phyloP scores from a whole-genome alignment of 2,113 vertebrate species.

The Leiothrix lutea region DNA sequence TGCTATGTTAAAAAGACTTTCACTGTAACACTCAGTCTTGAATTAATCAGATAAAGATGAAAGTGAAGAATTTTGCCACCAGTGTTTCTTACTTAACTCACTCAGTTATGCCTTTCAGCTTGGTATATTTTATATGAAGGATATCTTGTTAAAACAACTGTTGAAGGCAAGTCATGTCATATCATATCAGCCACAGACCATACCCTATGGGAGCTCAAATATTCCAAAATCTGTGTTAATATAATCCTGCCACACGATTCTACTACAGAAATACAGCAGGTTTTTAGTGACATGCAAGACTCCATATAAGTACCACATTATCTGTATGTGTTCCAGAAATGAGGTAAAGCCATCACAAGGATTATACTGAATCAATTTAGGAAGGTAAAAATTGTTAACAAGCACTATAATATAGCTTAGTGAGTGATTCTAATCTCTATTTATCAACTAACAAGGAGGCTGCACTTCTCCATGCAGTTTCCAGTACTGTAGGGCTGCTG shows the following conservation, averaged over 20 bases:
- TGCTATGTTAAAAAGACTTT: slow-evolving; percentile 62
- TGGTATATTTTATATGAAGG: slow-evolving; percentile 65
- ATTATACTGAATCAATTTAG: slow-evolving; percentile 75
- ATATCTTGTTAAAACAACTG: slow-evolving; percentile 81
- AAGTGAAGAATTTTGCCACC: slow-evolving; percentile 76
- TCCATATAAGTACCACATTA: slow-evolving; percentile 60
- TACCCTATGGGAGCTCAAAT: slow-evolving; percentile 70
- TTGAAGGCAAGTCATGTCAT: slow-evolving; percentile 72
- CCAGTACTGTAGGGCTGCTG: neutral
- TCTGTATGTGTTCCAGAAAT: slow-evolving; percentile 72
- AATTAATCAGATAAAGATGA: slow-evolving; percentile 81
- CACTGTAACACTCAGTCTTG: slow-evolving; percentile 61
- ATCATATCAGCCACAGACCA: slow-evolving; percentile 71
- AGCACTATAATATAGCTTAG: slow-evolving; percentile 64
- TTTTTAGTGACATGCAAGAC: slow-evolving; percentile 56
- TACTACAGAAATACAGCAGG: slow-evolving; percentile 34
- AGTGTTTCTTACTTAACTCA: slow-evolving; percentile 72
- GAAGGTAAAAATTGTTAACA: slow-evolving; percentile 72
- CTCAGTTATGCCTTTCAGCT: slow-evolving; percentile 75
- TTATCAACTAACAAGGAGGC: slow-evolving; percentile 61
- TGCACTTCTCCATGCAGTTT: slow-evolving; percentile 3
- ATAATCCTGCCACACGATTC: slow-evolving; percentile 65
- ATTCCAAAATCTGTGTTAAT: slow-evolving; percentile 72
- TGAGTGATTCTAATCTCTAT: slow-evolving; percentile 60
- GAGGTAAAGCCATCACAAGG: slow-evolving; percentile 38